Base-by-base conservation (phyloP, 2,888 invertebrate genomes). In the Rhingia rostrata region DNA sequence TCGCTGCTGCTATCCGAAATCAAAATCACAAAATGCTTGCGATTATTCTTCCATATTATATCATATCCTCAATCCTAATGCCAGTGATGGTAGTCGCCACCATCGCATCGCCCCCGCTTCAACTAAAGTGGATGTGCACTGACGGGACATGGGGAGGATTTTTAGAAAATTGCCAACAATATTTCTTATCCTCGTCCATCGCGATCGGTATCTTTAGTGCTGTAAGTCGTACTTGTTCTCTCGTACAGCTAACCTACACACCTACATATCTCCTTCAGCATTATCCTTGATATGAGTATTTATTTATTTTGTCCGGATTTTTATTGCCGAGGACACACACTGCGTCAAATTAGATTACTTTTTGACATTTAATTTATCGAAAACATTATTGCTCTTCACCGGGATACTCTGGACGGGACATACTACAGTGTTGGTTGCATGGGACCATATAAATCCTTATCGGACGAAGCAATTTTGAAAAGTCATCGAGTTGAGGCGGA, bases 361-460 rank as follows among this genome's bases (percentile, higher is more conserved):
- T 75, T 84, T 84, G 84, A 84, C 84, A 75, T 84, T 84, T 72
- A 80, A 84, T 84, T 80, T 84, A 80, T 84, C 75, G 84, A 64
- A 69, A 69, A 69, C 56, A 63, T 74, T 69, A 84, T 73, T 78
- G 67, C 35, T 47, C 33, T 12, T 37, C 51, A 39, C 7, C 12
- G n/a, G 56, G 10, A 47, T 33, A 10, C 12, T 14, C 39, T 53
- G 56, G 54, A 22, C 63, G 72, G 72, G 77, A 60, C 74, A 79
- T n/a, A 14, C 75, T 35, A 12, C 14, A 9, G 45, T 32, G 30
- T 41, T 53, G 41, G 32, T 39, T 64, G 7, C 54, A 12, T 41
- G 41, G 47, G 22, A 30, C 7, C 41, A 41, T 41, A 6, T 53
- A 73, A 49, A 67, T 61, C 66, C 58, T 37, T 58, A 69, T 49